Evolutionary conservation across 2,113 vertebrate genomes (phyloP).

Genomic region (Eulemur rufifrons): DNA sequence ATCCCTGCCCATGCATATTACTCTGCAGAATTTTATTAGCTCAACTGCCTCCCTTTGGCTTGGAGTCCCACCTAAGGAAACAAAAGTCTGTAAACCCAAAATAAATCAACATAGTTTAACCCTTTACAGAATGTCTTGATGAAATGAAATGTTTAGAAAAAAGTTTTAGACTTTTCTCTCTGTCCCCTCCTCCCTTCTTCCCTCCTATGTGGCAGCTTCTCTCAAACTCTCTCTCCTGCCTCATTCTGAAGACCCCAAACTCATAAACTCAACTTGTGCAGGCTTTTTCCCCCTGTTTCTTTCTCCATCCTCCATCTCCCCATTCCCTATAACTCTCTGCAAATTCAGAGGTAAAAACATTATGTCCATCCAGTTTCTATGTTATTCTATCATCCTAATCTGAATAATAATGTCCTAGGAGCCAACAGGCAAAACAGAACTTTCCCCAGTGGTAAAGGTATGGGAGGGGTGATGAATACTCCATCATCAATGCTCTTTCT

Average conservation of each 20-base stretch:
- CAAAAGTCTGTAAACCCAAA: not conserved
- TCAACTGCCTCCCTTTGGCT: not conserved
- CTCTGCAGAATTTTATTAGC: not conserved
- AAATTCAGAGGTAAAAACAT: not conserved
- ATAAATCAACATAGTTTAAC: not conserved
- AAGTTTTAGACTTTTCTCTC: not conserved
- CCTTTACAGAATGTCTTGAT: not conserved
- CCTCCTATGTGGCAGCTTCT: not conserved
- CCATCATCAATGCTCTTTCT: not conserved
- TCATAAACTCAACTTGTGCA: not conserved
- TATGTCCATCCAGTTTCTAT: not conserved
- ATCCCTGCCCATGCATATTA: not conserved
- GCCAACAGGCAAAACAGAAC: not conserved
- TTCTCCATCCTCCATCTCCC: not conserved
- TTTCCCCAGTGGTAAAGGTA: no score
- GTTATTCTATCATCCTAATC: not conserved
- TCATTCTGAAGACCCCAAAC: not conserved
- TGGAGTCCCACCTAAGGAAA: not conserved
- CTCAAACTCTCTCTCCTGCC: not conserved
- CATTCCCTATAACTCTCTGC: not conserved
- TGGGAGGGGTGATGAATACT: not conserved
- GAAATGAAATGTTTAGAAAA: not conserved
- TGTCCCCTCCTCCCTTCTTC: not conserved
- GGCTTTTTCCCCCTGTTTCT: not conserved
- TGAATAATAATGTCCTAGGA: not conserved